Base-by-base conservation (phyloP, 2,797 vertebrate species). In the Brachyrhaphis roseni region DNA sequence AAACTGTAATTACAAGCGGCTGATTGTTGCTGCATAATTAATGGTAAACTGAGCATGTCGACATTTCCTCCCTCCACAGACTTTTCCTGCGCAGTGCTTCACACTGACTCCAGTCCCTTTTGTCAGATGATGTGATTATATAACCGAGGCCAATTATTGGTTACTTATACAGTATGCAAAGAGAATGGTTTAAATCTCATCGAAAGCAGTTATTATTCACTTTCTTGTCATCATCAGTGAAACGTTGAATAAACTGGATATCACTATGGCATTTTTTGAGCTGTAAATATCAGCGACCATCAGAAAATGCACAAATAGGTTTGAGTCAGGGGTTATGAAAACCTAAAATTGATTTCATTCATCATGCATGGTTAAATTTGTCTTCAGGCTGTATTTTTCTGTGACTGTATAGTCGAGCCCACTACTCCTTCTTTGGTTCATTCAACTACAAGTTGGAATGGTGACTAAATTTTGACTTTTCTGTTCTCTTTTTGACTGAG, bases 281-380 rank as follows among this genome's bases (percentile, higher is more conserved):
- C 59, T 0, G 57, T 26, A 89, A 86, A 90, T 84, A 83, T 87
- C 90, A 85, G n/a, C n/a, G 28, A 64, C 16, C 34, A 72, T 84
- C 8, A 55, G 80, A 82, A 62, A 15, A 31, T 62, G 13, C 28
- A 62, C 4, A 59, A 59, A 59, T 15, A 31, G n/a, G 55, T 59
- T 59, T 59, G 55, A 59, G n/a, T 28, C 4, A 28, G 12, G 3
- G 5, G 16, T 13, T 59, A 31, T 31, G 1, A 8, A 64, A 64
- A 34, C 8, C 59, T 36, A 8, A 34, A 70, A 45, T 36, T 3
- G 18, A 76, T 80, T 77, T 59, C 46, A 64, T 82, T 68, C 46
- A 8, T 75, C 16, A 36, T 76, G 28, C 7, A 8, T 26, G 18
- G 47, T 62, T 81, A 2, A 74, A 76, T 70, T 39, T 72, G 11